A percentile compares a stretch with the other conserved stretches of the same genome.
These are phyloP conservation scores for Acromyrmex heyeri DNA, from an alignment of 1,140 invertebrate species.

Conservation along the genomic window DNA sequence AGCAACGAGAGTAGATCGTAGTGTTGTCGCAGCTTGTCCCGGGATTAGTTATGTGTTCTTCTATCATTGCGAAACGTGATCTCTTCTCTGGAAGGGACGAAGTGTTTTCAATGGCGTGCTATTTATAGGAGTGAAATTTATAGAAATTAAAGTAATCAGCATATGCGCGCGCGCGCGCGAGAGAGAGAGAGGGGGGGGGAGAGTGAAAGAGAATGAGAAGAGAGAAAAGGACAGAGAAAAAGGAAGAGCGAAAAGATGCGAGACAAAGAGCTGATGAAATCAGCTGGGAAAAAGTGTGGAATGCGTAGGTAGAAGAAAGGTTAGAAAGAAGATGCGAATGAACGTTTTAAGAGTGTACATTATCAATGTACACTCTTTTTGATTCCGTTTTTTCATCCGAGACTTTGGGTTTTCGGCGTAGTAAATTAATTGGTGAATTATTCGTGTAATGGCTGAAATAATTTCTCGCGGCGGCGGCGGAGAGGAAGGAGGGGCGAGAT, in stretches of 20 bases:
- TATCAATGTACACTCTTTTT: background rate
- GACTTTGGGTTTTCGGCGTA: background rate
- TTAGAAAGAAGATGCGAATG: background rate
- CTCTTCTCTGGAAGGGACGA: background rate
- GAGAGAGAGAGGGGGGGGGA: background rate
- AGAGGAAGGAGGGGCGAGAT: no score
- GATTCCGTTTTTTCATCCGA: background rate
- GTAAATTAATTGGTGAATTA: constrained; percentile 31
- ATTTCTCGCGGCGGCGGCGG: background rate
- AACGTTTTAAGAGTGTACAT: background rate
- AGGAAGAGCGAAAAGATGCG: background rate
- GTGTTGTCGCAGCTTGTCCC: constrained; percentile 37
- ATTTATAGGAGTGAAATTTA: constrained; percentile 43
- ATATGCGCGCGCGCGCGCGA: background rate
- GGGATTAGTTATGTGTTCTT: constrained; percentile 9
- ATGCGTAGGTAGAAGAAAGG: constrained; percentile 61
- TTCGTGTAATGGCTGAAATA: background rate
- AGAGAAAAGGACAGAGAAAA: background rate
- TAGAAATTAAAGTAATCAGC: constrained; percentile 17
- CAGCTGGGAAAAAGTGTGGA: constrained; percentile 41
- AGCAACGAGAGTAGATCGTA: constrained; percentile 63
- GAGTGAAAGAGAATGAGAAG: no score
- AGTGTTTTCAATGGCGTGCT: constrained; percentile 12
- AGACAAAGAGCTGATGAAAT: constrained; percentile 31
- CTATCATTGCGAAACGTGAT: background rate